Evolutionary conservation across 2,888 invertebrate genomes (phyloP).

Genomic region (Cepaea hortensis): DNA sequence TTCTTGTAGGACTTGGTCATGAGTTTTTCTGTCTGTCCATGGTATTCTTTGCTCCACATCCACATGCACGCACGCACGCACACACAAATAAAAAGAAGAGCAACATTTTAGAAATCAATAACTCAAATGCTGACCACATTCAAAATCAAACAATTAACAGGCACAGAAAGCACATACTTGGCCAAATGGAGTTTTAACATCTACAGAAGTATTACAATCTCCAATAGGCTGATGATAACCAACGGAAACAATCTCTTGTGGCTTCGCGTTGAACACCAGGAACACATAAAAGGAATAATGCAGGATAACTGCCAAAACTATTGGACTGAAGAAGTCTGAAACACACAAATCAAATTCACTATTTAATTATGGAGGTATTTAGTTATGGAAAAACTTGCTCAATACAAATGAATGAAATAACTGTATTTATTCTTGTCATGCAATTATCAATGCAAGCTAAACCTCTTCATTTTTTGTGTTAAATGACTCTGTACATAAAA

Average conservation of each 20-base stretch:
- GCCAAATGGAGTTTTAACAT: conserved; percentile 83
- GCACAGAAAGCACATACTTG: conserved; percentile 78
- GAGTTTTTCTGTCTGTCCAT: too few species aligned
- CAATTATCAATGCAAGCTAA: not conserved
- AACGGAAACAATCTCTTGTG: conserved; percentile 82
- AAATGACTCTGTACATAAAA: too few species aligned
- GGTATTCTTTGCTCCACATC: too few species aligned
- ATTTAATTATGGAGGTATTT: not conserved
- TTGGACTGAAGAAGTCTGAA: conserved; percentile 30
- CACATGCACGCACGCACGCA: too few species aligned
- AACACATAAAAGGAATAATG: conserved; percentile 83
- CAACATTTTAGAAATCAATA: too few species aligned
- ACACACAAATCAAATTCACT: not conserved
- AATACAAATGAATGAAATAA: too few species aligned
- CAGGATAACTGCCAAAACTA: conserved; percentile 73
- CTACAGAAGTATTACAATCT: conserved; percentile 81
- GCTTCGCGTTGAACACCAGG: conserved; percentile 82
- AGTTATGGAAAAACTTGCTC: too few species aligned
- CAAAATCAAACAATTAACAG: too few species aligned
- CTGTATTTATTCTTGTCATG: not conserved
- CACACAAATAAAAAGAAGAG: too few species aligned
- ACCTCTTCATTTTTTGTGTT: too few species aligned
- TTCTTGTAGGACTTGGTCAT: too few species aligned
- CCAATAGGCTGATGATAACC: conserved; percentile 87
- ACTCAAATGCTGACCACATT: too few species aligned